Evolutionary conservation across 64 coral and sea anemone genomes (phyloP).

Genomic region (Montipora efflorescens): DNA sequence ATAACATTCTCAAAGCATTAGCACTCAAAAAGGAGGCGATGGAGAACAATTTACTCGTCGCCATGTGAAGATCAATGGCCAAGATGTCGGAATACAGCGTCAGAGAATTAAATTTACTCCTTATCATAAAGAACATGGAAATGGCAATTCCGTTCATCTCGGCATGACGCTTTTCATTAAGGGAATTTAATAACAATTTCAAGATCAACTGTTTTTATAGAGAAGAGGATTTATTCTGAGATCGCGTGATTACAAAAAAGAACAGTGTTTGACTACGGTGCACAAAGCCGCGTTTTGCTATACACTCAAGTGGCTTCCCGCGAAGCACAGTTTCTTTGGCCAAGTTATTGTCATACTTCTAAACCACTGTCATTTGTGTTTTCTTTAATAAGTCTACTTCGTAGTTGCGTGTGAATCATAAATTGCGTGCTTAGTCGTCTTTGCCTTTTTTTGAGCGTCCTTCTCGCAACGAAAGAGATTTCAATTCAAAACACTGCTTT

Average conservation of each 20-base stretch:
- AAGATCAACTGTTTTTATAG: background rate
- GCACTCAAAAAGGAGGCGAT: background rate
- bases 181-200: background rate
- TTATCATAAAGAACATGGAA: background rate
- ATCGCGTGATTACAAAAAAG: background rate
- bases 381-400: background rate
- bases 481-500: background rate
- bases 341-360: background rate
- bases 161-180: background rate
- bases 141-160: background rate
- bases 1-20: background rate
- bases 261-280: no score
- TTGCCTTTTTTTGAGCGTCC: background rate
- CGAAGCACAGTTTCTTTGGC: no score
- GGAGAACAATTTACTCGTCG: background rate
- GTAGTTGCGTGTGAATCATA: background rate
- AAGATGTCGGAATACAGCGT: no score
- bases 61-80: no score
- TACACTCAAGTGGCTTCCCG: no score
- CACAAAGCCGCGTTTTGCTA: no score
- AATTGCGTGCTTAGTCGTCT: background rate
- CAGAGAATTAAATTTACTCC: constrained; percentile 13
- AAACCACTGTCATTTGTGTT: background rate
- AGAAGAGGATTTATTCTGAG: background rate
- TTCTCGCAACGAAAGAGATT: background rate